Evolutionary conservation across 2,888 invertebrate species (phyloP).

Genomic region (Acholoe squamosa): DNA sequence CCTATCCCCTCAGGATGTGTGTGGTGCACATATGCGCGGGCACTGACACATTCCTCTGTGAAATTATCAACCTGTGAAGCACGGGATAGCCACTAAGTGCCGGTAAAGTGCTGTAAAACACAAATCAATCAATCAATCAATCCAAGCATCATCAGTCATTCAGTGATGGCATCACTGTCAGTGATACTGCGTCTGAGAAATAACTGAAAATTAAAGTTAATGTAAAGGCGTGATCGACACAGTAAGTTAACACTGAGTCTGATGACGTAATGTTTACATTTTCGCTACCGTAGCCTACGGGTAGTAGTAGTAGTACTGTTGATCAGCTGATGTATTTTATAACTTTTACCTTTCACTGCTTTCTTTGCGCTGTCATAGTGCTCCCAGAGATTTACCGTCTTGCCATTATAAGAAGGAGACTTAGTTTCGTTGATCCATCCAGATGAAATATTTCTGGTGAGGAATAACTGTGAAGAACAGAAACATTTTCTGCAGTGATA

Average conservation of each 20-base stretch:
- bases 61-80: too few relatives aligned
- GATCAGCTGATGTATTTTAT: conserved; percentile 20
- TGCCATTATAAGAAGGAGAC: neutral
- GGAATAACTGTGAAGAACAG: neutral
- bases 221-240: neutral
- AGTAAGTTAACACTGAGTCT: neutral
- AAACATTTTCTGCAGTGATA: neutral
- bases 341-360: conserved; percentile 45
- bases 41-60: too few relatives aligned
- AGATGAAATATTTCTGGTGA: neutral
- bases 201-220: neutral
- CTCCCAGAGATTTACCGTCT: conserved; percentile 63
- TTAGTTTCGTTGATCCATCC: conserved; percentile 31
- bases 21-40: too few relatives aligned
- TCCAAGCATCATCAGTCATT: too few relatives aligned
- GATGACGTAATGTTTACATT: conserved; percentile 31
- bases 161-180: neutral
- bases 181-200: neutral
- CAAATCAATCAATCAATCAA: too few relatives aligned
- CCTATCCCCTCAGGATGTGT: too few relatives aligned
- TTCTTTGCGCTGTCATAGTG: conserved; percentile 63
- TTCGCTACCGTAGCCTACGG: neutral
- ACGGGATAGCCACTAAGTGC: too few relatives aligned
- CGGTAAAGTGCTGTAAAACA: too few relatives aligned
- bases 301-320: too few relatives aligned